Base-by-base conservation (phyloP, 2,888 invertebrate species). In the Tipula unca region DNA sequence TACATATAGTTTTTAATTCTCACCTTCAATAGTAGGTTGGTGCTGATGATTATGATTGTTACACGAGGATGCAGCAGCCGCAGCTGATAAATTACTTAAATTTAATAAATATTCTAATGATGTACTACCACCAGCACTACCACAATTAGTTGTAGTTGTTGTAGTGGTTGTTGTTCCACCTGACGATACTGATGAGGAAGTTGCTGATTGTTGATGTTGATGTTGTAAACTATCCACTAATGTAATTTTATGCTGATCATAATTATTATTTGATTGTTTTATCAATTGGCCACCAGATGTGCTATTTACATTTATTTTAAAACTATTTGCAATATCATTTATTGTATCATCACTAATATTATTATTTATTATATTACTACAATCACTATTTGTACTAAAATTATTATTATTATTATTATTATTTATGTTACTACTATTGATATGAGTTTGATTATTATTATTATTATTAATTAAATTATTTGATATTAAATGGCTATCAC, bases 191-290 rank as follows among this genome's bases (percentile, higher is more conserved):
- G 83, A 29, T 83, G 29, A 20, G 32, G 32, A 29, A 29, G 82
- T 29, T 82, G 82, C 29, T 82, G 82, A 29, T 82, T 82, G 29
- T n/a, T n/a, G n/a, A n/a, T 82, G 25, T 83, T 83, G 83, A 17
- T 83, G 83, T 84, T 84, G 84, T 84, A 84, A 29, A 29, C n/a
- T 84, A 35, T 35, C 36, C 10, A 36, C 35, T 84, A 36, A 85
- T 42, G 29, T 39, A 25, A 39, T 42, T 39, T 85, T 85, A 42
- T 85, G 29, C 20, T 39, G 25, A 85, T 85, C 25, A 29, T 85
- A 36, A 85, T 85, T 85, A 85, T 85, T 85, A 85, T 39, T 29
- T 83, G 83, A 83, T 83, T 83, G 83, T 32, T 29, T 83, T 83
- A 83, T 83, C 14, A 83, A 83, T 83, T 83, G 83, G 29, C 83